Base-by-base conservation (phyloP, 2,888 invertebrate genomes). In the Harmothoe impar region DNA sequence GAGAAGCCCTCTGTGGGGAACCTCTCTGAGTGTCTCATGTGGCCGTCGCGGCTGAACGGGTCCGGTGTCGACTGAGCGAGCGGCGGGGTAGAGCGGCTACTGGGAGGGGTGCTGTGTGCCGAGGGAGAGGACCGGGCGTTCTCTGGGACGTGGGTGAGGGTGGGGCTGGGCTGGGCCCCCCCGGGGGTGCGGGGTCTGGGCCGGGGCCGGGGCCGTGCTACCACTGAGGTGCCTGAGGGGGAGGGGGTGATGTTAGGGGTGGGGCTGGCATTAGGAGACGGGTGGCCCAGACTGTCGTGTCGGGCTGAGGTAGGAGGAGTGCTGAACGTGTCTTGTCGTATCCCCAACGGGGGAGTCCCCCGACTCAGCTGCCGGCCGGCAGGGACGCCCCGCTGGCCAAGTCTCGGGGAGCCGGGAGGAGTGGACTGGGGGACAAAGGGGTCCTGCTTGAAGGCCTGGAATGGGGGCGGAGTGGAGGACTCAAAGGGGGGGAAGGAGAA, bases 171-270 rank as follows among this genome's bases (percentile, higher is more conserved):
- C 43, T 81, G 72, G 81, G 51, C 33, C 5, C 90, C 77, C 0
- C 90, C 90, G 10, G 90, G 90, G 17, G 90, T 90, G 31, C 90
- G 81, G 10, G 90, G 90, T 20, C 90, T 12, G 15, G 90, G 90
- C 10, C 90, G 52, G 25, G 90, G 90, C 23, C 90, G 81, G 23
- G 90, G 90, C 15, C 90, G 51, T 25, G 90, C 54, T 17, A 90
- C 86, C 54, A 86, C 29, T 12, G 86, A 86, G 5, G 86, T 86
- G 1, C 86, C 86, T 23, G 86, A 52, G 0, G 86, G 54, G 23
- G 86, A 86, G 86, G 86, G 86, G 31, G 52, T 86, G 10, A 86
- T 25, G 23, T 54, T 54, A 15, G 86, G 86, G 29, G 54, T 86
- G 31, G 86, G 86, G 23, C 86, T 86, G n/a, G 25, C 86, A 31